Conservation (phyloP, 2,888 invertebrate genomes). For the Heliconius sara region DNA sequence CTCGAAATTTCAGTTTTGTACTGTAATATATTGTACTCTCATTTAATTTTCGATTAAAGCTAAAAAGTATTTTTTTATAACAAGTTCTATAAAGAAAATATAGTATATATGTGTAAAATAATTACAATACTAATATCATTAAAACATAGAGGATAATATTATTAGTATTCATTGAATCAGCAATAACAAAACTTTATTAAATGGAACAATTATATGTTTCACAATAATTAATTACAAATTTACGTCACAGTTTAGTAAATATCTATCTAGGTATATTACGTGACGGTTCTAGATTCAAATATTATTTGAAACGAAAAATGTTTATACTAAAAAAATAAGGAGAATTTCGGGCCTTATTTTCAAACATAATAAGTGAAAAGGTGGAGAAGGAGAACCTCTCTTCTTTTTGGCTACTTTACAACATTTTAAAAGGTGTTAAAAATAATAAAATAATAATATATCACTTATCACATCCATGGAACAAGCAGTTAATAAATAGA, state of each 20-base stretch:
- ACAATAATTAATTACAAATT: neutral
- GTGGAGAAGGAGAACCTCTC: neutral
- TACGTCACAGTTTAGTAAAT: neutral
- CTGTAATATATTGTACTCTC: too few relatives aligned
- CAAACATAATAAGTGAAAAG: neutral
- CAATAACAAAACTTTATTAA: neutral
- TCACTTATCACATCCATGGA: neutral
- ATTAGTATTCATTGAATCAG: conserved; percentile 6
- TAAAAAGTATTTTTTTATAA: too few relatives aligned
- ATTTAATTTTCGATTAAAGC: too few relatives aligned
- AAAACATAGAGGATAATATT: conserved; percentile 2
- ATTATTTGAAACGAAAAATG: too few relatives aligned
- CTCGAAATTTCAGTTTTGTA: too few relatives aligned
- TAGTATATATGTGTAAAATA: neutral
- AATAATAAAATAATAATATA: neutral
- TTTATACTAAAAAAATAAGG: neutral
- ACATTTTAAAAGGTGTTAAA: neutral
- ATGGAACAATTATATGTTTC: conserved; percentile 2
- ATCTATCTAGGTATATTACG: neutral
- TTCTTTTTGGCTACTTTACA: neutral
- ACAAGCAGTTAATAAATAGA: neutral
- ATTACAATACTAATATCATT: neutral
- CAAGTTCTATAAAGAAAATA: neutral
- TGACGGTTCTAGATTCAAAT: too few relatives aligned
- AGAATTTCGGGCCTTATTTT: neutral